Evolutionary conservation across 2,888 invertebrate species (phyloP), one percentile per base, ranked within the genome.

Genomic region (Polietes domitor): DNA sequence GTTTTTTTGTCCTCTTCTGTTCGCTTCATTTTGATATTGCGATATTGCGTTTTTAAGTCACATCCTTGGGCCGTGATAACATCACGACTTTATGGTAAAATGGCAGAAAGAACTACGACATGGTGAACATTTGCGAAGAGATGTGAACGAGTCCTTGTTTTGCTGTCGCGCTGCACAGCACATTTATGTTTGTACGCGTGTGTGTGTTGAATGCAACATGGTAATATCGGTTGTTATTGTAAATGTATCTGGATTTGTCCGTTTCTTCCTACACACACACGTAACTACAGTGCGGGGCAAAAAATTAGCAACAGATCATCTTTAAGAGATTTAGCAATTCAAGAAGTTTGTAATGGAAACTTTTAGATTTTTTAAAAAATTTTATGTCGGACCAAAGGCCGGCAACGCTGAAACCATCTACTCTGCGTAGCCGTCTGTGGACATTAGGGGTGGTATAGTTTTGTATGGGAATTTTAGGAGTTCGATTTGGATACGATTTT

Each of bases 121-220:
- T n/a, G 2, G 41, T 65, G 65, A 41, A 65, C 41, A 61, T 43
- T 68, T 43, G 9, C 37, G 24, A 37, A 15, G 21, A 68, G 68
- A 68, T 68, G 68, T 7, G 63, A 19, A 61, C 4, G 24, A 43
- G 24, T 21, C 68, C 24, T 68, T 41, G 15, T 37, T 65, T 37
- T 65, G 41, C 1, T 41, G 41, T 43, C n/a, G n/a, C n/a, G n/a
- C n/a, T n/a, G n/a, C n/a, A n/a, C n/a, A n/a, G 21, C 43, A n/a
- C n/a, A 65, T 65, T 17, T 37, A 10, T 53, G 17, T 53, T 6
- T 53, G 58, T 58, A 12, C 17, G 17, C 17, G 1, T 63, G 65
- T 65, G 65, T 37, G 41, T 68, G 73, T 77, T 77, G 80, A 80
- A 83, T 80, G 83, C 79, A 83, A 77, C 83, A 77, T 77, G 73